phyloP scores from a whole-genome alignment of 2,113 vertebrate genomes.

The pig (Sus scrofa) region DNA sequence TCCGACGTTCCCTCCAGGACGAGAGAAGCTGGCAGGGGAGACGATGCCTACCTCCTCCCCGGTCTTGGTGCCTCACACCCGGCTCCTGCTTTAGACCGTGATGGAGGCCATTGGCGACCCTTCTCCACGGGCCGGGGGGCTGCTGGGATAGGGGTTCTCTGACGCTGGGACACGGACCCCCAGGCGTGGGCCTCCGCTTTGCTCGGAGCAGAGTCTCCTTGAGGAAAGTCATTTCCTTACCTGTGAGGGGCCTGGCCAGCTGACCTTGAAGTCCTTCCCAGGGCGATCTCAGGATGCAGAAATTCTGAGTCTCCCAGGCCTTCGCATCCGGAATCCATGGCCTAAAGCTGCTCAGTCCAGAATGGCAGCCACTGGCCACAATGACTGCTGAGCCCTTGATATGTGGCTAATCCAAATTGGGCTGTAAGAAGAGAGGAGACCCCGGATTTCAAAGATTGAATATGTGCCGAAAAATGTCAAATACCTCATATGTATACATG shows the following conservation, averaged over 20 bases:
- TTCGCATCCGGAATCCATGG: not conserved
- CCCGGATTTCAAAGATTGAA: not conserved
- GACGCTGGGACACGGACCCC: not conserved
- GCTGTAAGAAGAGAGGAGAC: not conserved
- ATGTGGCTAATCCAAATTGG: not conserved
- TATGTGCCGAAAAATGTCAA: not conserved
- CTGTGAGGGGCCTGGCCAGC: not conserved
- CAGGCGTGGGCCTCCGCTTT: not conserved
- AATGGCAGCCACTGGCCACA: not conserved
- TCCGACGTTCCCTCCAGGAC: not conserved
- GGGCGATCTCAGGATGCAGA: not conserved
- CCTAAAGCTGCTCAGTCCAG: not conserved
- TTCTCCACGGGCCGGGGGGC: not conserved
- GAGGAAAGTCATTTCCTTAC: conserved; percentile 34
- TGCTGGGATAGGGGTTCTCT: not conserved
- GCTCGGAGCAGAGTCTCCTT: not conserved
- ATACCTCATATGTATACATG: not conserved
- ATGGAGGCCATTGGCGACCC: not conserved
- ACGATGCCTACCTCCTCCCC: not conserved
- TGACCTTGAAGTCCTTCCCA: conserved; percentile 5
- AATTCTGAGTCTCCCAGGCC: not conserved
- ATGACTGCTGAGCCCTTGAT: not conserved
- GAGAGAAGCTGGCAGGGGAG: not conserved
- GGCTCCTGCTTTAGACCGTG: not conserved
- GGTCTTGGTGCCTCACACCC: not conserved